These are phyloP conservation scores for Amblyraja radiata DNA, from an alignment of 2,797 vertebrate genomes.

Conservation along the genomic window DNA sequence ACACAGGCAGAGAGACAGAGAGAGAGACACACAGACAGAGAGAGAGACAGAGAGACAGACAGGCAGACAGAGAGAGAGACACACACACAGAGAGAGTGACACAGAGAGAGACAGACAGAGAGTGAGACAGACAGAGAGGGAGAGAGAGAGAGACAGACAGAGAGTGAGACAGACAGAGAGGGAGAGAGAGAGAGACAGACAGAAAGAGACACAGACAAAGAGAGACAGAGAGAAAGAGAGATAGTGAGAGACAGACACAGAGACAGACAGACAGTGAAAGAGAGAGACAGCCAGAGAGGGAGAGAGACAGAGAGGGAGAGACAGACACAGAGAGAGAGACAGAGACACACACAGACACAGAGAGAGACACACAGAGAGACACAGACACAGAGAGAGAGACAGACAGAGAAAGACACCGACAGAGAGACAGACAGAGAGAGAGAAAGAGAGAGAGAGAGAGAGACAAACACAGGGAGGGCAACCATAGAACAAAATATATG, in stretches of 20 bases:
- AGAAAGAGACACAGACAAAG: conserved; percentile 18
- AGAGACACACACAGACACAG: background rate
- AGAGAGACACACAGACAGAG: conserved; percentile 41
- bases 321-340: background rate
- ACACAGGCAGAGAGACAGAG: conserved; percentile 17
- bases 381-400: too few relatives aligned
- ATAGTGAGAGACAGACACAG: conserved; percentile 26
- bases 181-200: conserved; percentile 38
- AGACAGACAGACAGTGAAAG: background rate
- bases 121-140: conserved; percentile 18
- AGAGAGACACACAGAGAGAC: conserved; percentile 25
- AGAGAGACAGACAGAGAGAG: conserved; percentile 47
- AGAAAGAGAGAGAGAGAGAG: conserved; percentile 22
- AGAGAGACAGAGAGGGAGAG: too few relatives aligned
- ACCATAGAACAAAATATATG: too few relatives aligned
- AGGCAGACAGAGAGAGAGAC: conserved; percentile 26
- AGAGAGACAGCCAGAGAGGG: too few relatives aligned
- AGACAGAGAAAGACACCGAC: background rate
- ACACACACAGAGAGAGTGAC: background rate
- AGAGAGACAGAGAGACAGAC: conserved; percentile 36
- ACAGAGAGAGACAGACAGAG: conserved; percentile 7
- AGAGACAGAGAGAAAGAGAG: background rate
- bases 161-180: conserved; percentile 21
- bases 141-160: conserved; percentile 38
- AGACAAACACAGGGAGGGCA: too few relatives aligned